Evolutionary conservation across 2,888 invertebrate genomes (phyloP).

Genomic region (Cryptosula pallasiana): DNA sequence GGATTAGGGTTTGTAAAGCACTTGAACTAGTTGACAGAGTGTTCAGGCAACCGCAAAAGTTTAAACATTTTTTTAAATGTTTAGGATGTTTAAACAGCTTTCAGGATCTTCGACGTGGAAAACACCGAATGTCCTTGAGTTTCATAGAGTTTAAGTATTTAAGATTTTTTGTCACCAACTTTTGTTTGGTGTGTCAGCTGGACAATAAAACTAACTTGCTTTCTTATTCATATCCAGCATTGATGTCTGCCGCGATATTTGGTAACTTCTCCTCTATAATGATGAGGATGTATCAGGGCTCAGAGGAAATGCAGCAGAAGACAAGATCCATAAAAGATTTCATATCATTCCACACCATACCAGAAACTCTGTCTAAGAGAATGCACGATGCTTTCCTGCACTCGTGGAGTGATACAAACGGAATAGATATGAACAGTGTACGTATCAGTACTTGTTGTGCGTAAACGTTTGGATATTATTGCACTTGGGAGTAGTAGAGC

Average conservation of each 20-base stretch:
- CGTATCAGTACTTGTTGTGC: conserved; percentile 29
- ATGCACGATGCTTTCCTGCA: conserved; percentile 53
- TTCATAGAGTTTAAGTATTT: too few species aligned
- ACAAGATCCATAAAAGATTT: conserved; percentile 53
- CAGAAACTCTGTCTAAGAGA: conserved; percentile 50
- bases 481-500: too few species aligned
- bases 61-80: too few species aligned
- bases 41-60: too few species aligned
- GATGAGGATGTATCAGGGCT: conserved; percentile 52
- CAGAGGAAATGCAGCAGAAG: conserved; percentile 53
- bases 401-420: conserved; percentile 52
- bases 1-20: too few species aligned
- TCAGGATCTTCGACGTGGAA: too few species aligned
- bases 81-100: too few species aligned
- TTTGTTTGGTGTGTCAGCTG: too few species aligned
- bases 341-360: conserved; percentile 52
- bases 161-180: too few species aligned
- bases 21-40: too few species aligned
- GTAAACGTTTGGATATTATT: neutral
- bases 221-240: conserved; percentile 42
- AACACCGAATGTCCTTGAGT: too few species aligned
- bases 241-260: conserved; percentile 54
- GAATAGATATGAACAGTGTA: conserved; percentile 54
- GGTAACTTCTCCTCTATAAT: conserved; percentile 54
- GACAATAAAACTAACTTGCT: too few species aligned